Evolutionary conservation across 1,140 invertebrate genomes (phyloP).

Genomic region (Formica exsecta): DNA sequence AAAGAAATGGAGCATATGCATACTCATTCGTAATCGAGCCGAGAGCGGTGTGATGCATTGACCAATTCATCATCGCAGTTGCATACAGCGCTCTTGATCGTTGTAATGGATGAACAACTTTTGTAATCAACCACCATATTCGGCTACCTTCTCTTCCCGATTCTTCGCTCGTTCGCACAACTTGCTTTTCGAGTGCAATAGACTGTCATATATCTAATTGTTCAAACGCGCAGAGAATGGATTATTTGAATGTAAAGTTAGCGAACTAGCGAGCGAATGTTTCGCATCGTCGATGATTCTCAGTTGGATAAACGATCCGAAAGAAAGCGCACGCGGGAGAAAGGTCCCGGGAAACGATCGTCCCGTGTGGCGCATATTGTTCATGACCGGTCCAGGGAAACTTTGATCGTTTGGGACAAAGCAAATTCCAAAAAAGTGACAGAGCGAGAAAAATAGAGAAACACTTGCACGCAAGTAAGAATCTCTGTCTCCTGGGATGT

Average conservation of each 20-base stretch:
- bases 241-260: not conserved
- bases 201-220: not conserved
- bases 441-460: slow-evolving; percentile 62
- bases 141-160: not conserved
- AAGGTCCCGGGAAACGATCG: slow-evolving; percentile 47
- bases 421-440: slow-evolving; percentile 56
- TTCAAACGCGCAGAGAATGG: too few relatives aligned
- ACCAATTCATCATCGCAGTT: slow-evolving; percentile 40
- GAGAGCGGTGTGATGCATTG: slow-evolving; percentile 27
- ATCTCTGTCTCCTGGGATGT: slow-evolving; percentile 70
- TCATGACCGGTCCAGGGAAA: slow-evolving; percentile 72
- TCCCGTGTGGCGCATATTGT: slow-evolving; percentile 65
- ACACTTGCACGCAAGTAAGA: slow-evolving; percentile 72
- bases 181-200: not conserved
- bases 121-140: not conserved
- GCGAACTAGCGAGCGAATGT: slow-evolving; percentile 22
- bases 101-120: slow-evolving; percentile 35
- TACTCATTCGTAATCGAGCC: slow-evolving; percentile 30
- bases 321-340: slow-evolving; percentile 9
- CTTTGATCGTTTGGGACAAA: slow-evolving; percentile 73
- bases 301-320: not conserved
- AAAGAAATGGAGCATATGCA: slow-evolving; percentile 33
- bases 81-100: slow-evolving; percentile 17
- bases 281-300: slow-evolving; percentile 40
- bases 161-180: not conserved